Evolutionary conservation across 1,140 invertebrate species (phyloP).

Genomic region (Gerris buenoi): DNA sequence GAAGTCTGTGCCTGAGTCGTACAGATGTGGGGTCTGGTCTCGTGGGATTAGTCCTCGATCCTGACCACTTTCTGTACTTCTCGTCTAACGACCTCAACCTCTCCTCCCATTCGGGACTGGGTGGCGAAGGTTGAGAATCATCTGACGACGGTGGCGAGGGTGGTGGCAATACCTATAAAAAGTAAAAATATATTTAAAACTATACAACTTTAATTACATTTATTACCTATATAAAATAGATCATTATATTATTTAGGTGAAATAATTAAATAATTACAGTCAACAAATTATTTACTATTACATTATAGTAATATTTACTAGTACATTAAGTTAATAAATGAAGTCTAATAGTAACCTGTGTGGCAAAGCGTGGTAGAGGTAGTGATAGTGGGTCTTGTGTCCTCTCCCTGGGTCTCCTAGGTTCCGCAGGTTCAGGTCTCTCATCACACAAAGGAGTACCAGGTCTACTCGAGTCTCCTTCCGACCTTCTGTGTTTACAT

Average conservation of each 20-base stretch:
- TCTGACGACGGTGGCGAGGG: conserved; percentile 22
- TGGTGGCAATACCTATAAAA: not conserved
- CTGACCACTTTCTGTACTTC: conserved; percentile 81
- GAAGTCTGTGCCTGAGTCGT: conserved; percentile 46
- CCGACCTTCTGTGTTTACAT: conserved; percentile 29
- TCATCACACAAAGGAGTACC: conserved; percentile 73
- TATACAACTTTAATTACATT: too few species aligned
- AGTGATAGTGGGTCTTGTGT: conserved; percentile 51
- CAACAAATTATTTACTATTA: too few species aligned
- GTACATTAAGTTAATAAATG: too few species aligned
- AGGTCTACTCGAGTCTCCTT: conserved; percentile 47
- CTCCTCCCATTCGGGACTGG: conserved; percentile 46
- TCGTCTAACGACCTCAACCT: conserved; percentile 77
- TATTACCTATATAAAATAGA: too few species aligned
- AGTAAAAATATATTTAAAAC: not conserved
- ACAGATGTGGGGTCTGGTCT: conserved; percentile 39
- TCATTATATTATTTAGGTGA: too few species aligned
- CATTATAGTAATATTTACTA: too few species aligned
- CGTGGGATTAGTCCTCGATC: conserved; percentile 42
- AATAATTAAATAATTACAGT: too few species aligned
- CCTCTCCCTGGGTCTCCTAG: conserved; percentile 44
- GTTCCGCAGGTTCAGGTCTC: conserved; percentile 58
- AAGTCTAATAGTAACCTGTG: too few species aligned
- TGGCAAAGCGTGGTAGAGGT: conserved; percentile 69
- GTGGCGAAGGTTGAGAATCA: conserved; percentile 29